Percentiles rank a stretch among this genome's conserved stretches.
These are phyloP conservation scores for Nasonovia ribisnigri DNA, from an alignment of 2,888 invertebrate species.

Conservation along the genomic window DNA sequence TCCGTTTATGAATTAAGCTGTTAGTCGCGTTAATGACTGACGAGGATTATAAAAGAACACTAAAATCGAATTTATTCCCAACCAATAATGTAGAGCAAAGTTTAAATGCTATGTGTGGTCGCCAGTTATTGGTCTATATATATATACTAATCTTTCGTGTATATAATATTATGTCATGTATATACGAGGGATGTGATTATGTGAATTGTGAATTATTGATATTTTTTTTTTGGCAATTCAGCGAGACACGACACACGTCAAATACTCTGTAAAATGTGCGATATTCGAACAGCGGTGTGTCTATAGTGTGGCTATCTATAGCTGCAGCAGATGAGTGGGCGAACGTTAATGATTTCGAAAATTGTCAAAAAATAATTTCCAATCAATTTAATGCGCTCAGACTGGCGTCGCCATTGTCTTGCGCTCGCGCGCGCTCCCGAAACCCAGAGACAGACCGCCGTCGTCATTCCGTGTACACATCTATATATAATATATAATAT, in stretches of 20 bases:
- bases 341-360: constrained; percentile 18
- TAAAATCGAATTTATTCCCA: neutral
- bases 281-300: neutral
- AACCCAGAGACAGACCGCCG: neutral
- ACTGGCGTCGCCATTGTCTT: constrained; percentile 60
- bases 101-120: neutral
- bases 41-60: neutral
- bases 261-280: neutral
- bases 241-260: neutral
- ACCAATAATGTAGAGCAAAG: neutral
- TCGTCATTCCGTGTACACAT: neutral
- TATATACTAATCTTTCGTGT: neutral
- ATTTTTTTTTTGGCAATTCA: neutral
- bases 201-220: neutral
- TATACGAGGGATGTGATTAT: neutral
- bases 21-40: neutral
- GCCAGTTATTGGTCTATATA: neutral
- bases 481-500: neutral
- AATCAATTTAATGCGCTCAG: constrained; percentile 55
- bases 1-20: neutral
- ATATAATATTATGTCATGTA: neutral
- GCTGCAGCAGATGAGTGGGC: constrained; percentile 4
- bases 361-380: constrained; percentile 53
- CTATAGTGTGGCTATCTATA: neutral
- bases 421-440: neutral